Evolutionary conservation across 2,113 vertebrate genomes (phyloP), one percentile per base, ranked within the genome.

Genomic region (Cathartes aura): DNA sequence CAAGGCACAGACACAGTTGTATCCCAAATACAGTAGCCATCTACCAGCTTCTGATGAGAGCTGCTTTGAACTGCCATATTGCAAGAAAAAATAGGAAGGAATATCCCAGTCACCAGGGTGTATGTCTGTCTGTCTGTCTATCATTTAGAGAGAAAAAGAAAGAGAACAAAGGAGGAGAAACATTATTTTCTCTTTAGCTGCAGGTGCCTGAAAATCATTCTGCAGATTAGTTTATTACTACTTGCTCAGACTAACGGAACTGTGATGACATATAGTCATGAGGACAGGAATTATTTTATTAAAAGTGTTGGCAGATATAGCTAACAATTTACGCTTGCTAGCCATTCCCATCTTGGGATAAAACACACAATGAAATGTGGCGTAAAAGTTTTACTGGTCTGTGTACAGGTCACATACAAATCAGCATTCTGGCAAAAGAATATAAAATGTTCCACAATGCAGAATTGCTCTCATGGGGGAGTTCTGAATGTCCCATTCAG

Each of bases 401-500:
- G 36, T n/a, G 58, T 95, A 86, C 60, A 88, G 82, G 90, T 87
- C 24, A 58, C 74, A 85, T 50, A 71, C 75, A 78, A 93, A 96
- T 89, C 53, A 62, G 63, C 55, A 63, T 91, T 92, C 89, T 83
- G 83, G 63, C n/a, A 42, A 71, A 92, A 70, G 38, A 53, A 73
- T 68, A 38, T n/a, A 73, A 83, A 92, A 66, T 55, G 55, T 70
- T 92, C 55, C 27, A 32, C 45, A 50, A 5, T n/a, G 47, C 30
- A 30, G 75, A 96, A 96, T 55, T 87, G 63, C 27, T 92, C 96
- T 83, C 93, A 21, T 7, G 89, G 75, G 93, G 32, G 11, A 50
- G 22, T 81, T 92, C 89, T 71, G 86, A 92, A 81, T n/a, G 48
- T 89, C 91, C 87, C 36, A 48, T 81, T 96, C 67, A 66, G 38